These are phyloP conservation scores for Drosophila gunungcola DNA, from an alignment of 1,140 invertebrate species.

Conservation along the genomic window DNA sequence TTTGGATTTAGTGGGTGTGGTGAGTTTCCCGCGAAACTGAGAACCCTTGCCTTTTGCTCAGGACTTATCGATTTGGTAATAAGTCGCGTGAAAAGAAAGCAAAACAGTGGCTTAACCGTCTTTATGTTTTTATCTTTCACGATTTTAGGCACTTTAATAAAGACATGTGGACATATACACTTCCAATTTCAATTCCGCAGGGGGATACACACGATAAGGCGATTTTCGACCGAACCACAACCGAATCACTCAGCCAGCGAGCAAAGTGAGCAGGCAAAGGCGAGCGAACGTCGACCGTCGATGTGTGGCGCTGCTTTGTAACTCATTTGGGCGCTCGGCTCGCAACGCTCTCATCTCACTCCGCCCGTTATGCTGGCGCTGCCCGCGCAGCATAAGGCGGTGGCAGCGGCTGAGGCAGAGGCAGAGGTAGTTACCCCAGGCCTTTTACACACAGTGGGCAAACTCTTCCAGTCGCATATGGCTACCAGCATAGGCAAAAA, in stretches of 20 bases:
- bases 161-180: constrained; percentile 3
- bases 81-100: constrained; percentile 19
- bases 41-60: constrained; percentile 12
- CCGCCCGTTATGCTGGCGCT: constrained; percentile 45
- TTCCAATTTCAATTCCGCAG: constrained; percentile 21
- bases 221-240: constrained; percentile 35
- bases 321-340: constrained; percentile 64
- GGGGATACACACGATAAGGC: constrained; percentile 51
- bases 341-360: constrained; percentile 45
- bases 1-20: constrained; percentile 49
- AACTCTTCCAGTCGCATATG: constrained; percentile 8
- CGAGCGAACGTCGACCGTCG: constrained; percentile 60
- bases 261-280: constrained; percentile 28
- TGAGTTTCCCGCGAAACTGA: constrained; percentile 49
- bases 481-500: not conserved
- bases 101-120: not conserved
- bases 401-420: constrained; percentile 9
- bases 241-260: constrained; percentile 39
- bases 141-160: constrained; percentile 14
- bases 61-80: constrained; percentile 71
- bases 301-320: constrained; percentile 73
- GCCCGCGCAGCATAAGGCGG: constrained; percentile 33
- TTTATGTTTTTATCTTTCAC: constrained; percentile 3
- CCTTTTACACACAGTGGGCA: constrained; percentile 14
- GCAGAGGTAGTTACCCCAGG: constrained; percentile 13